Conservation (phyloP, 2,113 vertebrate genomes). For the Vicugna pacos region DNA sequence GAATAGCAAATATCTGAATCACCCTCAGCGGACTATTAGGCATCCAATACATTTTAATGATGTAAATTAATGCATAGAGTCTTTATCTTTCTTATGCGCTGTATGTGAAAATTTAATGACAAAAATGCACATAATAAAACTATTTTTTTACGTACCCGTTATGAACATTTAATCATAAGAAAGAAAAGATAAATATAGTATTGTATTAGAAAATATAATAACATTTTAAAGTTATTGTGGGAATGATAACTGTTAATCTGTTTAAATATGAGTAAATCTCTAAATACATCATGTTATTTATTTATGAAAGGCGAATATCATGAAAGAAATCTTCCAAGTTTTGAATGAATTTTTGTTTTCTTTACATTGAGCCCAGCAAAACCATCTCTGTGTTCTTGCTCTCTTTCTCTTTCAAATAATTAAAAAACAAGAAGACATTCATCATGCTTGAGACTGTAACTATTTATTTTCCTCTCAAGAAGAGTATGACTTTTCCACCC, state of each 20-base stretch:
- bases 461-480: conserved; percentile 39
- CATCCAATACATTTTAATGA: conserved; percentile 19
- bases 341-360: conserved; percentile 19
- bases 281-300: background rate
- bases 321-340: conserved; percentile 13
- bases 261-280: conserved; percentile 39
- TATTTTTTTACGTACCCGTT: background rate
- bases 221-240: conserved; percentile 36
- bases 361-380: conserved; percentile 27
- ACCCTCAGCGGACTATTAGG: background rate
- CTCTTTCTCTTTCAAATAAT: conserved; percentile 12
- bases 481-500: conserved; percentile 37
- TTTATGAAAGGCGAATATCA: conserved; percentile 19
- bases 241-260: background rate
- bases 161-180: conserved; percentile 19
- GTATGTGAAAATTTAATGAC: conserved; percentile 16
- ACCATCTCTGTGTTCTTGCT: background rate
- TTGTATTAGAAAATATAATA: background rate
- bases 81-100: background rate
- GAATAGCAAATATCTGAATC: conserved; percentile 38
- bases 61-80: background rate
- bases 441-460: background rate
- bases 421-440: conserved; percentile 13
- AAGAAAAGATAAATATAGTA: conserved; percentile 40
- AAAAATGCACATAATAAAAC: background rate